Conservation (phyloP, 2,888 invertebrate species). For the Tetragnatha montana region DNA sequence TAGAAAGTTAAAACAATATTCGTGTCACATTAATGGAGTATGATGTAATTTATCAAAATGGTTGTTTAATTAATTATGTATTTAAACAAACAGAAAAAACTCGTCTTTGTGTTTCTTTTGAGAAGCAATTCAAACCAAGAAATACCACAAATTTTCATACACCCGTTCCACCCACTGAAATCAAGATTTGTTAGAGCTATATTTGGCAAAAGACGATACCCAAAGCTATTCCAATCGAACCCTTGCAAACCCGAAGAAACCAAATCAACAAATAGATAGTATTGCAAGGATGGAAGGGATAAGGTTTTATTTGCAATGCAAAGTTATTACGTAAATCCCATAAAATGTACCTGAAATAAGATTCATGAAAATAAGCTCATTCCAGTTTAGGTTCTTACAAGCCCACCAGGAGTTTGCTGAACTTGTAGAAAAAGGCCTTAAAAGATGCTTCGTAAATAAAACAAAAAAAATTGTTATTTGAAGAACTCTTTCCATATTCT, state of each 20-base stretch:
- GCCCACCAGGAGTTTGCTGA: constrained; percentile 7
- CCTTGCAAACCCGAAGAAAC: constrained; percentile 24
- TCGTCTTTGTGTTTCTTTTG: neutral
- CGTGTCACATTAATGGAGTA: no score
- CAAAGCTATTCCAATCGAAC: constrained; percentile 48
- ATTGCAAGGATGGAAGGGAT: constrained; percentile 14
- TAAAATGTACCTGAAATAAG: constrained; percentile 52
- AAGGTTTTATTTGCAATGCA: constrained; percentile 63
- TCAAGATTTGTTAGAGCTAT: constrained; percentile 16
- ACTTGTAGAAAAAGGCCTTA: constrained; percentile 11
- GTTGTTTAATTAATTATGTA: neutral
- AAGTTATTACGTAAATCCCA: constrained; percentile 54
- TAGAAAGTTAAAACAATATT: no score
- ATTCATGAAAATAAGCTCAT: constrained; percentile 52
- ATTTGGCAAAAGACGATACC: constrained; percentile 33
- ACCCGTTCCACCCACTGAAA: constrained; percentile 2
- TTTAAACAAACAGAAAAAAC: neutral
- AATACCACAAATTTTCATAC: neutral
- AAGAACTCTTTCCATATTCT: constrained; percentile 48
- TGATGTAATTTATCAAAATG: no score
- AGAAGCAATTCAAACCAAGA: neutral
- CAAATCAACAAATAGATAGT: constrained; percentile 26
- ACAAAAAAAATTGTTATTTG: constrained; percentile 24
- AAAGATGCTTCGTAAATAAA: constrained; percentile 40
- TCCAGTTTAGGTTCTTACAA: constrained; percentile 33